Conservation (phyloP, 2,888 invertebrate genomes). For the Timandra comae region DNA sequence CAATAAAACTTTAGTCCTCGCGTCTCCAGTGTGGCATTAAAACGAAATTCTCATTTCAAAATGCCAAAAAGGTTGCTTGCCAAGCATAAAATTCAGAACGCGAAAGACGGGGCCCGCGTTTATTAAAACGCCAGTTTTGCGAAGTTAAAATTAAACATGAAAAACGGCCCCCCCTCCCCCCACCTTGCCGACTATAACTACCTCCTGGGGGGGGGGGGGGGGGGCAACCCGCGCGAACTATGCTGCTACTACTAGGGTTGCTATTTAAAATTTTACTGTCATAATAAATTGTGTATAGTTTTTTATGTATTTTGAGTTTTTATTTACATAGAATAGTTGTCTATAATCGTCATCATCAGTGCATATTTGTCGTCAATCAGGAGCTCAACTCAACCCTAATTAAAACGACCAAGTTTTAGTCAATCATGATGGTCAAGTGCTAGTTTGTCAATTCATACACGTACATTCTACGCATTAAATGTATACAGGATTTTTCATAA, state of each 20-base stretch:
- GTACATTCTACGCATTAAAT: no score
- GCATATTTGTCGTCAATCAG: no score
- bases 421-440: no score
- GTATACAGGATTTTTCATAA: no score
- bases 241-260: constrained; percentile 36
- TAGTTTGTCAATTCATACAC: no score
- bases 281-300: no score
- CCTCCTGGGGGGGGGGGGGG: constrained; percentile 32
- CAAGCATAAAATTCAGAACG: constrained; percentile 58
- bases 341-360: no score
- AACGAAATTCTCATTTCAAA: constrained; percentile 52
- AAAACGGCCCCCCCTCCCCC: constrained; percentile 51
- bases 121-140: constrained; percentile 74
- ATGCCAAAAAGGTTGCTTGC: constrained; percentile 54
- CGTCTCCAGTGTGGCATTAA: constrained; percentile 59
- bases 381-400: no score
- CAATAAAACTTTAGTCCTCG: constrained; percentile 50
- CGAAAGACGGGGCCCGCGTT: constrained; percentile 62
- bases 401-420: no score
- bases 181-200: constrained; percentile 12
- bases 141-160: constrained; percentile 77
- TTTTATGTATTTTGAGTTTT: no score
- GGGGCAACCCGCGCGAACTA: constrained; percentile 42
- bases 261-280: no score
- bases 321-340: no score